A percentile compares a stretch with the other conserved stretches of the same genome.
These are phyloP conservation scores for Drosophila asahinai DNA, from an alignment of 1,140 invertebrate genomes.

Conservation along the genomic window DNA sequence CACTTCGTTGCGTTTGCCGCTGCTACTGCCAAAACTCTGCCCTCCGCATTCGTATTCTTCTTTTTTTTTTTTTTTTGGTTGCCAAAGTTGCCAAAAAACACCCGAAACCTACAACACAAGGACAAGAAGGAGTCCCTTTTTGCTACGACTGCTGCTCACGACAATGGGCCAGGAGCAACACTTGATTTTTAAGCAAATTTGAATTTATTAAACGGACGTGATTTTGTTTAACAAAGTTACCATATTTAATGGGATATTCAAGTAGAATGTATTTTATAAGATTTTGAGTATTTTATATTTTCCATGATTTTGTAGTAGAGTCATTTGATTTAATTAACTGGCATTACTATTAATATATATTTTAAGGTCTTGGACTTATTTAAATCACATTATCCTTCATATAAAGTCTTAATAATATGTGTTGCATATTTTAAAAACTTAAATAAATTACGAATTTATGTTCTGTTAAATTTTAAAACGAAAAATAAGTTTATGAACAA, in stretches of 20 bases:
- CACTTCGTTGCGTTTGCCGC: constrained; percentile 40
- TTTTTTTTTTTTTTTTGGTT: constrained; percentile 63
- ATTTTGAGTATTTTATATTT: background rate
- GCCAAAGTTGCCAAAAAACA: constrained; percentile 60
- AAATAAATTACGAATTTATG: no score
- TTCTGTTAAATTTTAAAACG: no score
- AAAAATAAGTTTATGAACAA: no score
- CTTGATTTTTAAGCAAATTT: background rate
- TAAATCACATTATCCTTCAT: no score
- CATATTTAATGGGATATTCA: no score
- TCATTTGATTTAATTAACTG: no score
- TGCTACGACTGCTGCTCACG: background rate
- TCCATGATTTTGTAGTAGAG: background rate
- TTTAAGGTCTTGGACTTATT: no score
- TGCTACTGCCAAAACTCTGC: constrained; percentile 21
- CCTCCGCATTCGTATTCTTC: constrained; percentile 10
- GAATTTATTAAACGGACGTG: background rate
- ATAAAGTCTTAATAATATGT: no score
- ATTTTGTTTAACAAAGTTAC: background rate
- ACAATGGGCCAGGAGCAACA: constrained; percentile 28
- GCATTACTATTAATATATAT: no score
- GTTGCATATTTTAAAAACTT: no score
- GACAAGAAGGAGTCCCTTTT: constrained; percentile 56
- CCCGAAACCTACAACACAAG: constrained; percentile 70
- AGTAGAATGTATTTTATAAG: background rate